Evolutionary conservation across 2,888 invertebrate genomes (phyloP), one percentile per base, ranked within the genome.

Genomic region (Chalcis sispes): DNA sequence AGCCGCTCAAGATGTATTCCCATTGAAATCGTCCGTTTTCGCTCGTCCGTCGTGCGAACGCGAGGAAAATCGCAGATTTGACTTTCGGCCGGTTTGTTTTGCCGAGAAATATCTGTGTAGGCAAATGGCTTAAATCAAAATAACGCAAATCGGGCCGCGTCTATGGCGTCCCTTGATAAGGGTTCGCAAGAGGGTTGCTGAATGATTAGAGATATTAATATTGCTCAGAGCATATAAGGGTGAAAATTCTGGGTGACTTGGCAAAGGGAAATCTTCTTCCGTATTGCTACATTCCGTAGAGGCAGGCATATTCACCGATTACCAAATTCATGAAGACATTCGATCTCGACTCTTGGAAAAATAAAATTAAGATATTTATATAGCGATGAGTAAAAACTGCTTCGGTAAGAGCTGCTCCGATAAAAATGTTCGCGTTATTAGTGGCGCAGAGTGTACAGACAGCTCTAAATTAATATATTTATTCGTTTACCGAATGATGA

Each of bases 121-220:
- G 84, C 83, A 83, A 87, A 85, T 82, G 83, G 81, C 82, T 85
- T 85, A 86, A 88, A 85, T 87, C 86, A 84, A 85, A 88, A 87
- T 87, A 87, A 85, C 85, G 84, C 85, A 83, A 84, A 85, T 86
- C 84, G 15, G 83, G 81, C 83, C 73, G 80, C 84, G 85, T 82
- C 84, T 82, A 82, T 83, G 85, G 83, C 82, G 76, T 83, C 80
- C 82, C 84, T 86, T 88, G 87, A 87, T 86, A 87, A 87, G 85
- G 87, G 87, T 87, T 81, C 81, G 81, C 42, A 81, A 85, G 85
- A 85, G 88, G 87, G 84, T 85, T 76, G 84, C 80, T 88, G 87
- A 88, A 86, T 88, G 87, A 89, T 89, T 88, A 86, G 86, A 86
- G 86, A 86, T 87, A 88, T 88, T 87, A 88, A 87, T 88, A 88